Conservation (phyloP, 2,888 invertebrate species). For the Thysanoteuthis rhombus region DNA sequence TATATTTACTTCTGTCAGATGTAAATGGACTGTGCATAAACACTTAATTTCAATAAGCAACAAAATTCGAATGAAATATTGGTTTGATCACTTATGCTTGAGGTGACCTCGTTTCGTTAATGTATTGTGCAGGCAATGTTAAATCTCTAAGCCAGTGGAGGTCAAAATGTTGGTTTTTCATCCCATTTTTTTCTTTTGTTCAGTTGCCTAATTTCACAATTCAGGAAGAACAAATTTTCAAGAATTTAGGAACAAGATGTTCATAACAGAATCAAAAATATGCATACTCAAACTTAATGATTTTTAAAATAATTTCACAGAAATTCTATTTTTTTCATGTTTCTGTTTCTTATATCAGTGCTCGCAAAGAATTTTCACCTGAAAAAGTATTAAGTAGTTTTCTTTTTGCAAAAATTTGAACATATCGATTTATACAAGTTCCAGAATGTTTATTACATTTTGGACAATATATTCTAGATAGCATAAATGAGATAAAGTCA, state of each 20-base stretch:
- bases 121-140: not conserved
- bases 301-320: not conserved
- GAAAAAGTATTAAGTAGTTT: no score
- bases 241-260: not conserved
- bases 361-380: no score
- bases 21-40: conserved; percentile 12
- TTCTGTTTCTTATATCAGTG: no score
- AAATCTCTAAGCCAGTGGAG: not conserved
- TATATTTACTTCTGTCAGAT: not conserved
- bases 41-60: not conserved
- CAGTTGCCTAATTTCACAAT: not conserved
- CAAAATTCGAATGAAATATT: not conserved
- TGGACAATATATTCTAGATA: no score
- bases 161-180: not conserved
- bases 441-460: no score
- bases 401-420: no score
- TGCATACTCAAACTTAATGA: not conserved
- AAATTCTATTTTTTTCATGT: not conserved
- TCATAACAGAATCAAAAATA: not conserved
- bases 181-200: not conserved
- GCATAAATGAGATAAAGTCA: no score
- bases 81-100: conserved; percentile 12
- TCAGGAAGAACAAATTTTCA: not conserved
- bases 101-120: not conserved
- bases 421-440: no score